Base-by-base conservation (phyloP, 2,888 invertebrate species). In the Thecophora atra region DNA sequence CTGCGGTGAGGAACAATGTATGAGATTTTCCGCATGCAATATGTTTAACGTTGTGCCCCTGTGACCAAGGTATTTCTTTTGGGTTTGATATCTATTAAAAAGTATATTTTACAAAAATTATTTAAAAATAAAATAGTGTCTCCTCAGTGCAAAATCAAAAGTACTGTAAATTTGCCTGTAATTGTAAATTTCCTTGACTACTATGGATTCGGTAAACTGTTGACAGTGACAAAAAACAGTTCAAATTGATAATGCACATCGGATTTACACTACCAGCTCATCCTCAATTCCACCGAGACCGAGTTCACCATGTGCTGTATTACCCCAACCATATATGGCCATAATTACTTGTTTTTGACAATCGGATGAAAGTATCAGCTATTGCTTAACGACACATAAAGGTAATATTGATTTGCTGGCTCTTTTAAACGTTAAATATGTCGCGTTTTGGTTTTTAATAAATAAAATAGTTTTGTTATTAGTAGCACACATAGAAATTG, bases 11-110 rank as follows among this genome's bases (percentile, higher is more conserved):
- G 76, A 96, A 89, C 17, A 97, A 84, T 0, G 95, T 93, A 84
- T 97, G 96, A 77, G 91, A 91, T 79, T 92, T 91, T 26, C 97
- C 97, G 79, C 96, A 94, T 6, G 93, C 91, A 63, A 90, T 88
- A 70, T 88, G 85, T 63, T 86, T 83, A 2, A 92, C 86, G 76
- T 87, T 86, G 70, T 86, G 86, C 70, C 91, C 89, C 75, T 87
- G 87, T 26, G 70, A 56, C 92, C 92, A 92, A 80, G 89, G 88
- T 73, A 91, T 88, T 74, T 89, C 81, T 71, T 89, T 88, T 8
- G 92, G 92, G 75, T 88, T 88, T 77, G 90, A 87, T 75, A 92
- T 88, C 93, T 93, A 79, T 19, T 52, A 6, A 11, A 13, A 28
- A 28, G 26, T 21, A 64, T 24, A 47, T n/a, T 8, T n/a, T 47